These are phyloP conservation scores for Pseudocheirus occidentalis DNA, from an alignment of 2,797 vertebrate genomes.

Conservation along the genomic window DNA sequence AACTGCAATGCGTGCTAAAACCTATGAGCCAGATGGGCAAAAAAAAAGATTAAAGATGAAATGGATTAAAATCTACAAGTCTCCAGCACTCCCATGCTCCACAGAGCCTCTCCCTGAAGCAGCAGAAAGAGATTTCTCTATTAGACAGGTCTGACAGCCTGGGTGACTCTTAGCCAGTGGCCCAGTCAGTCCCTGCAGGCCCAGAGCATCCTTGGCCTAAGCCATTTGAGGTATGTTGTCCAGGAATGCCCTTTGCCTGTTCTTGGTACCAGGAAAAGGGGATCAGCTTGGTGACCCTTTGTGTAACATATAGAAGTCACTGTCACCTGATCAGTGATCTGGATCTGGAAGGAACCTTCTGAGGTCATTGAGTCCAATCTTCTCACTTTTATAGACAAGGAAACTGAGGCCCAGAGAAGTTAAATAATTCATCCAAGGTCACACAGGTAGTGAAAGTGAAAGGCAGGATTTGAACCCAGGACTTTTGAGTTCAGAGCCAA, in stretches of 20 bases:
- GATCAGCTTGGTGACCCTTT: background rate
- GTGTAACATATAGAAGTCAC: background rate
- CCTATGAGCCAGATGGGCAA: constrained; percentile 47
- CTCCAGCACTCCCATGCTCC: constrained; percentile 22
- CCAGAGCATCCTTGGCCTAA: background rate
- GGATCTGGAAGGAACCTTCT: background rate
- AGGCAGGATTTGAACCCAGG: background rate
- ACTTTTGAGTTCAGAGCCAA: background rate
- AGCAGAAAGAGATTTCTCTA: constrained; percentile 37
- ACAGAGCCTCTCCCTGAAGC: constrained; percentile 43
- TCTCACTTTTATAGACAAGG: background rate
- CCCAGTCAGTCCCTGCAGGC: background rate
- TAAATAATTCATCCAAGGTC: background rate
- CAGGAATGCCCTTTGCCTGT: background rate
- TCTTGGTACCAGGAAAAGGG: background rate
- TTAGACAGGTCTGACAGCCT: constrained; percentile 19
- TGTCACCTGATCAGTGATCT: background rate
- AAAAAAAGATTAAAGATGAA: constrained; percentile 71
- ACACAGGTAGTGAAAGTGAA: background rate
- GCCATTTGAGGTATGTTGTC: background rate
- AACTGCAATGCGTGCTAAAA: constrained; percentile 62
- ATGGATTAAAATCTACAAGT: constrained; percentile 75
- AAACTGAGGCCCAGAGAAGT: background rate
- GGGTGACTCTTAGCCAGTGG: background rate
- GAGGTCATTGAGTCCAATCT: background rate